Evolutionary conservation across 2,797 vertebrate genomes (phyloP).

Genomic region (Chiroxiphia lanceolata): DNA sequence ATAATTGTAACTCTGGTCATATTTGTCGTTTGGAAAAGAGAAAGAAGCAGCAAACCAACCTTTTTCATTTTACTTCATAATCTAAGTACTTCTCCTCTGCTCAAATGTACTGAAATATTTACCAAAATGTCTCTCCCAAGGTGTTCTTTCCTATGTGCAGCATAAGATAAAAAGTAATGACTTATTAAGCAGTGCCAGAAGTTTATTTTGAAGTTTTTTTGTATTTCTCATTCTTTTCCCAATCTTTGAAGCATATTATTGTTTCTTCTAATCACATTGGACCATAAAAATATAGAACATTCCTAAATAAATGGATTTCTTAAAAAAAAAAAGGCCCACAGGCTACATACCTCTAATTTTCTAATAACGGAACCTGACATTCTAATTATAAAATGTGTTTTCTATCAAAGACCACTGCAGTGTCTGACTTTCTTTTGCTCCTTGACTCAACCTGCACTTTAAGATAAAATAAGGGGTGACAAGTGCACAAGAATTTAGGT

Average conservation of each 20-base stretch:
- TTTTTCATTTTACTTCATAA: background rate
- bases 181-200: background rate
- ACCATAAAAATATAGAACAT: background rate
- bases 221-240: background rate
- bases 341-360: background rate
- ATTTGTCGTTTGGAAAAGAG: background rate
- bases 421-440: background rate
- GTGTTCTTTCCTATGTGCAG: background rate
- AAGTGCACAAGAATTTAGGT: background rate
- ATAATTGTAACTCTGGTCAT: background rate
- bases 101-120: background rate
- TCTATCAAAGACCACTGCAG: background rate
- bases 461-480: background rate
- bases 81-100: background rate
- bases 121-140: background rate
- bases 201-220: background rate
- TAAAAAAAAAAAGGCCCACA: background rate
- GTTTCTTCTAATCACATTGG: background rate
- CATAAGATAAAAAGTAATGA: background rate
- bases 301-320: background rate
- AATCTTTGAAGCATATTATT: background rate
- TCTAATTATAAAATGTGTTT: background rate
- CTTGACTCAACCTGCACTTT: background rate
- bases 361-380: background rate
- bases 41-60: background rate